Base-by-base conservation (phyloP, 2,113 vertebrate species). In the Dendropsophus ebraccatus region DNA sequence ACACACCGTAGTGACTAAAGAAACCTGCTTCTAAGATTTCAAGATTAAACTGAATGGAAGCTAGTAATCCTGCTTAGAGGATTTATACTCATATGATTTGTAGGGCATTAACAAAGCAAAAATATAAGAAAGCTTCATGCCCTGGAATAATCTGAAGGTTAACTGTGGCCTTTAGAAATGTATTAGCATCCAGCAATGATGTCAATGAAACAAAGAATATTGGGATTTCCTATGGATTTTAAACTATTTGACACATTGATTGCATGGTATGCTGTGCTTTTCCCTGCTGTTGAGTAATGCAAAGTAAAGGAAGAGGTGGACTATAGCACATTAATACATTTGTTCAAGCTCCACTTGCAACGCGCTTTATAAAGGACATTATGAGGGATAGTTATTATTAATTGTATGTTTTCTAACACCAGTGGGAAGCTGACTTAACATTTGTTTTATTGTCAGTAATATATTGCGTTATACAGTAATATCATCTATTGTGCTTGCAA, bases 41-140 rank as follows among this genome's bases (percentile, higher is more conserved):
- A 84, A 84, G 83, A 84, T 84, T 84, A 84, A 84, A 84, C 72
- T 77, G 83, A 76, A 76, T 84, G 73, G 73, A 84, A 84, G 83
- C 70, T 49, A 84, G 72, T 77, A 84, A 84, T 84, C 83, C 83
- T 77, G 41, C 83, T 84, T 84, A 84, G 70, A 84, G 83, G 83
- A 84, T 84, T 84, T 84, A 84, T 84, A 65, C 72, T 84, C 83
- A 32, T 84, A 84, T 84, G 83, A 84, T 84, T 84, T 84, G 83
- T 76, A 84, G 54, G 73, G 83, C 73, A 77, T 77, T 84, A 84
- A 76, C 83, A 77, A 84, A 84, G 56, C 37, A 75, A 84, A 84
- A 84, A 84, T 84, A 84, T 76, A 76, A 84, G 82, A 76, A 84
- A 65, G 73, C 72, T 72, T 25, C 19, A 62, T 62, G 72, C 72